phyloP scores from a whole-genome alignment of 2,888 invertebrate species.

The Conomelus anceps region DNA sequence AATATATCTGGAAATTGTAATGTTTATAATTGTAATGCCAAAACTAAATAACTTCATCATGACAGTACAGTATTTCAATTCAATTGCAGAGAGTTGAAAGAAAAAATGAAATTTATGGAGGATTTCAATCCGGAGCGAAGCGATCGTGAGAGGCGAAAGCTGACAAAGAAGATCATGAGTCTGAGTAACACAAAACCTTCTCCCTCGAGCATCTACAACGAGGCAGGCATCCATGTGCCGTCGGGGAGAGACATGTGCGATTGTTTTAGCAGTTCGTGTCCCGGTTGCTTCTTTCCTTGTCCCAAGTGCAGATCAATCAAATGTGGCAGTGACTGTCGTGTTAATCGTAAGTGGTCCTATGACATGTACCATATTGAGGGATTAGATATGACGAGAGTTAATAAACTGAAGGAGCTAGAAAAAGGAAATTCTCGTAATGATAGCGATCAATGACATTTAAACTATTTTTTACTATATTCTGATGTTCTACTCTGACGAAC shows the following conservation, averaged over 20 bases:
- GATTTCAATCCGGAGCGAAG: slow-evolving; percentile 76
- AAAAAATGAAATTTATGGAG: slow-evolving; percentile 42
- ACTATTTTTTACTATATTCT: too few species aligned
- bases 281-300: slow-evolving; percentile 81
- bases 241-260: slow-evolving; percentile 73
- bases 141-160: slow-evolving; percentile 66
- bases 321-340: slow-evolving; percentile 76
- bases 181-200: background rate
- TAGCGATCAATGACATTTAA: background rate
- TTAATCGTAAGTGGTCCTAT: slow-evolving; percentile 67
- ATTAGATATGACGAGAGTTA: background rate
- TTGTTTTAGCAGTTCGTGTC: slow-evolving; percentile 67
- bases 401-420: background rate
- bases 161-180: slow-evolving; percentile 56
- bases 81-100: background rate
- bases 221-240: slow-evolving; percentile 55
- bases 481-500: too few species aligned
- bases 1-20: too few species aligned
- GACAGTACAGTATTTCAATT: background rate
- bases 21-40: too few species aligned
- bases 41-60: too few species aligned
- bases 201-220: slow-evolving; percentile 53
- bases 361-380: slow-evolving; percentile 75
- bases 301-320: slow-evolving; percentile 63
- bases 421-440: background rate